Evolutionary conservation across 1,140 invertebrate species (phyloP).

Genomic region (Aleiodes sp.): DNA sequence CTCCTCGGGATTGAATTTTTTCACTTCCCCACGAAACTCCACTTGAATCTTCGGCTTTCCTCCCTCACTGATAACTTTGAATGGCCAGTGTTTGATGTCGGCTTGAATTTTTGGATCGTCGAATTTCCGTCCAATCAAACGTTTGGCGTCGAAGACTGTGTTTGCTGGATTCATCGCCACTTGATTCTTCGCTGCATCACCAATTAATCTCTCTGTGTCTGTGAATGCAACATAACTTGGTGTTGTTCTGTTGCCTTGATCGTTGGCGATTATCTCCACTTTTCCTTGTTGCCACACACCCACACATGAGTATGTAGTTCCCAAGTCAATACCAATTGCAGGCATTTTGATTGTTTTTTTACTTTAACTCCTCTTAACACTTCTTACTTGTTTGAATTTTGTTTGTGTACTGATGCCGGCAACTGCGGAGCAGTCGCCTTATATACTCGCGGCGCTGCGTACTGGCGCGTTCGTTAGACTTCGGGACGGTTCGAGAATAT

Average conservation of each 20-base stretch:
- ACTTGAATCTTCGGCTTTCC: not conserved
- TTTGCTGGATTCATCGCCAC: not conserved
- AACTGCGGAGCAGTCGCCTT: not conserved
- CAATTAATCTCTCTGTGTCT: not conserved
- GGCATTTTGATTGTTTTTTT: not conserved
- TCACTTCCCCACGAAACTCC: not conserved
- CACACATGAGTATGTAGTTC: not conserved
- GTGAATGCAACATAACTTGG: not conserved
- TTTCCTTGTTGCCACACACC: not conserved
- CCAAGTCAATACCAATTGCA: constrained; percentile 15
- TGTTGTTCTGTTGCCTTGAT: not conserved
- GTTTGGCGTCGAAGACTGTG: constrained; percentile 2
- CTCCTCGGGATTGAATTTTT: not conserved
- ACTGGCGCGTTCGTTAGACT: not conserved
- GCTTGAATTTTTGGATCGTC: not conserved
- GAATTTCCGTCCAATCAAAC: constrained; percentile 1
- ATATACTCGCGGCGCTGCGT: constrained; percentile 26
- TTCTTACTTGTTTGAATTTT: constrained; percentile 28
- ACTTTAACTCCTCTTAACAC: not conserved
- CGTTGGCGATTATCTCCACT: not conserved
- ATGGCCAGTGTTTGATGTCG: not conserved
- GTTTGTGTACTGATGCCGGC: constrained; percentile 23
- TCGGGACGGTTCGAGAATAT: not conserved
- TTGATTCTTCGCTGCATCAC: constrained; percentile 4
- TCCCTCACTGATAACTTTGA: not conserved